Percentiles rank a stretch among this genome's conserved stretches.
Conservation (phyloP, 2,113 vertebrate genomes). For the Sinocyclocheilus rhinocerous region DNA sequence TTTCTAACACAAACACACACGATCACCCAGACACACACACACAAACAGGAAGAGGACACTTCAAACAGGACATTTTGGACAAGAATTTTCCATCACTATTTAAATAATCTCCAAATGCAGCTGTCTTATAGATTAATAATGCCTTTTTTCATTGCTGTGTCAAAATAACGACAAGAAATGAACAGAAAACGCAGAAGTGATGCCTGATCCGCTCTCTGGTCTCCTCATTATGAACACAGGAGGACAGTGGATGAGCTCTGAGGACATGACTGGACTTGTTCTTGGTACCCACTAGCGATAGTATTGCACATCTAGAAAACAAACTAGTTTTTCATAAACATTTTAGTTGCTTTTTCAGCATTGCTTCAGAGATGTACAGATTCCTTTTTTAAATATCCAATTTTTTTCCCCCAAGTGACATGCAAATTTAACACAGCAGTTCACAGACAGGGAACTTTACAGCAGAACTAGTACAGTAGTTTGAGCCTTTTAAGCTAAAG, state of each 20-base stretch:
- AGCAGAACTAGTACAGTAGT: conserved; percentile 73
- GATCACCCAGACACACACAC: neutral
- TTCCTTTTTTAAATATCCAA: conserved; percentile 71
- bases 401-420: conserved; percentile 70
- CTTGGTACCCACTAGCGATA: conserved; percentile 58
- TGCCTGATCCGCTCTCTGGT: neutral
- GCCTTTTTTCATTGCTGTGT: conserved; percentile 16
- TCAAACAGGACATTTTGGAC: conserved; percentile 49
- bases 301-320: conserved; percentile 80
- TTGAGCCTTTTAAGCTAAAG: conserved; percentile 56
- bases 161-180: neutral
- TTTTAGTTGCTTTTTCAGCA: conserved; percentile 53
- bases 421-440: conserved; percentile 76
- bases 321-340: conserved; percentile 66
- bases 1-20: neutral
- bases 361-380: conserved; percentile 75
- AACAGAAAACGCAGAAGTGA: neutral
- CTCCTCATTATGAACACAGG: neutral
- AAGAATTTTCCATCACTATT: conserved; percentile 49
- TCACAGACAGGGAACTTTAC: conserved; percentile 73
- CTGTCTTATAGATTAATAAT: conserved; percentile 46
- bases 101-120: conserved; percentile 62
- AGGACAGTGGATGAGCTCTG: conserved; percentile 28
- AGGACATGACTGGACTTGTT: conserved; percentile 37
- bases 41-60: conserved; percentile 33